Evolutionary conservation across 2,797 vertebrate species (phyloP).

Genomic region (Bradypus variegatus): DNA sequence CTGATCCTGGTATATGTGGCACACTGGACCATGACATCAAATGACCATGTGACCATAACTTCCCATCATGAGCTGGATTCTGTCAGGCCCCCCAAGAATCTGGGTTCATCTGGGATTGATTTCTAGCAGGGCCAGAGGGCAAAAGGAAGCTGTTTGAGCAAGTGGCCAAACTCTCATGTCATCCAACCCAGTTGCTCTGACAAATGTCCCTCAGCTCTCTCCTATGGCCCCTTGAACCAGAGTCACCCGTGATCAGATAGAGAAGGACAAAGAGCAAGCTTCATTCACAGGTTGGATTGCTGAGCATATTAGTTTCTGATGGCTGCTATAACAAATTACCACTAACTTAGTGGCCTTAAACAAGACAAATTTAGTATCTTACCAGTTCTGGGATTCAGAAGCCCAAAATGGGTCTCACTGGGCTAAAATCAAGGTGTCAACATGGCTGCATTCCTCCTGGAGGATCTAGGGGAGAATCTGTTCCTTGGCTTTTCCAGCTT

Average conservation of each 20-base stretch:
- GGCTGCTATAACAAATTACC: not conserved
- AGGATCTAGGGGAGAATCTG: not conserved
- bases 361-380: not conserved
- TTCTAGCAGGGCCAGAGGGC: not conserved
- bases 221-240: too few relatives aligned
- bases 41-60: not conserved
- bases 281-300: not conserved
- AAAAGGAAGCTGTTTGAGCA: not conserved
- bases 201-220: not conserved
- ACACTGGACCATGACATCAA: not conserved
- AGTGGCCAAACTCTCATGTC: not conserved
- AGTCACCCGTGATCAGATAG: not conserved
- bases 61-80: not conserved
- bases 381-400: not conserved
- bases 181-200: accelerated
- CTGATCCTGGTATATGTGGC: accelerated
- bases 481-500: not conserved
- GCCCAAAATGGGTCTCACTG: not conserved
- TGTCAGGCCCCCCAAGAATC: not conserved
- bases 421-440: not conserved
- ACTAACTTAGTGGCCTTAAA: not conserved
- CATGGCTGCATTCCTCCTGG: not conserved
- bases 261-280: not conserved
- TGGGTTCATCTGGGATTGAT: accelerated
- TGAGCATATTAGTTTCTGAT: accelerated